Percentiles rank a stretch among this genome's conserved stretches.
Conservation (phyloP, 2,888 invertebrate species). For the Apocheima hispidaria region DNA sequence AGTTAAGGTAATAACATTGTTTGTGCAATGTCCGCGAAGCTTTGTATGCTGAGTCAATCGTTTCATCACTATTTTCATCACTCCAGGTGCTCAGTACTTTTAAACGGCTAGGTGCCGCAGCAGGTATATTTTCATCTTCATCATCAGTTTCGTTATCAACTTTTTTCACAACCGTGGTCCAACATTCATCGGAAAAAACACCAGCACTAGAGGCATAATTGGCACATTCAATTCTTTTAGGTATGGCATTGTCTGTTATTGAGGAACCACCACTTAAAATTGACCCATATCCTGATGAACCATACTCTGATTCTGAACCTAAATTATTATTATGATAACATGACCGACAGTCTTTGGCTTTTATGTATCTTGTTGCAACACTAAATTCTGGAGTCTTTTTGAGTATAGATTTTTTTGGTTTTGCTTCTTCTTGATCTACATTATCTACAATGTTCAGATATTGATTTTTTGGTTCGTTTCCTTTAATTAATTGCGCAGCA, state of each 20-base stretch:
- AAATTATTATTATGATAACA: constrained; percentile 34
- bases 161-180: constrained; percentile 74
- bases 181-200: constrained; percentile 82
- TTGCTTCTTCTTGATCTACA: constrained; percentile 50
- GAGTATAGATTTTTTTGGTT: constrained; percentile 73
- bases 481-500: constrained; percentile 54
- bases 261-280: constrained; percentile 86
- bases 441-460: constrained; percentile 41
- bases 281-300: constrained; percentile 86
- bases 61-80: neutral
- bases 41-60: constrained; percentile 5
- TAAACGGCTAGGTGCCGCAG: constrained; percentile 55
- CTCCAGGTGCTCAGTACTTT: neutral
- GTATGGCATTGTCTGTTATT: constrained; percentile 86
- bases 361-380: constrained; percentile 56
- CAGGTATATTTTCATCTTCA: constrained; percentile 68
- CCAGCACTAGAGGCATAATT: constrained; percentile 73
- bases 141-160: constrained; percentile 73
- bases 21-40: constrained; percentile 69
- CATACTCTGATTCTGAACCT: constrained; percentile 72
- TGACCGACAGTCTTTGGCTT: constrained; percentile 40
- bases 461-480: constrained; percentile 43
- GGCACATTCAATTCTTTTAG: constrained; percentile 81
- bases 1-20: constrained; percentile 86
- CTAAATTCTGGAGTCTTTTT: constrained; percentile 65